phyloP scores from a whole-genome alignment of 2,113 vertebrate genomes.

The Sprattus sprattus region DNA sequence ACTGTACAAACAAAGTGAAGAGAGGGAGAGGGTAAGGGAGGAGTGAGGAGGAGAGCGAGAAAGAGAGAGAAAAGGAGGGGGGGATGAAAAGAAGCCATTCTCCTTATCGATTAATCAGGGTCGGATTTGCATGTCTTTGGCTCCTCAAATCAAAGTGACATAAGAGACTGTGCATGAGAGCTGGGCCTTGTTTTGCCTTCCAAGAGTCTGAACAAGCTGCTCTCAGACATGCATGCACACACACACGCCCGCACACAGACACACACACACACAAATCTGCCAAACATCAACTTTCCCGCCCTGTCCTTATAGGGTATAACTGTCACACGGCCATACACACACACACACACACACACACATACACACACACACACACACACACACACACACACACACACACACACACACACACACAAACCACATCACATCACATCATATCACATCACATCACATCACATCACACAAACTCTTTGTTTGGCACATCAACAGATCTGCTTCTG shows the following conservation, averaged over 20 bases:
- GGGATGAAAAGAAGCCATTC: constrained; percentile 41
- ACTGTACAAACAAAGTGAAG: constrained; percentile 15
- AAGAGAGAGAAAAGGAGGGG: constrained; percentile 24
- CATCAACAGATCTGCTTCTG: not conserved
- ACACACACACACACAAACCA: too few relatives aligned
- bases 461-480: not conserved
- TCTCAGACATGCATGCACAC: constrained; percentile 44
- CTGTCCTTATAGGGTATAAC: not conserved
- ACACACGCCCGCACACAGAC: constrained; percentile 12
- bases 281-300: not conserved
- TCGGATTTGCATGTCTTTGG: constrained; percentile 58
- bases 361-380: constrained; percentile 26
- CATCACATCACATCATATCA: not conserved
- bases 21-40: constrained; percentile 17
- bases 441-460: not conserved
- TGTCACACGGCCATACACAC: not conserved
- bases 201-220: constrained; percentile 47
- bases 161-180: constrained; percentile 26
- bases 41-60: not conserved
- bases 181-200: constrained; percentile 46
- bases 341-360: not conserved
- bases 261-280: constrained; percentile 16
- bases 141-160: constrained; percentile 24
- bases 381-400: too few relatives aligned
- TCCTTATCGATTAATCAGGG: constrained; percentile 47